A percentile compares a stretch with the other conserved stretches of the same genome.
Conservation (phyloP, 2,113 vertebrate genomes). For the Pan troglodytes region NHGRI_mPanTro3-v2.1_pri NC_072401.2:119044501-119045000, state of each 20-base stretch:
- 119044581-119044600: not conserved
- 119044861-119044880: not conserved
- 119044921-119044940: not conserved
- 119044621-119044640: not conserved
- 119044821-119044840: not conserved
- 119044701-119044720: not conserved
- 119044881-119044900: not conserved
- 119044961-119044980: not conserved
- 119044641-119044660: not conserved
- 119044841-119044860: not conserved
- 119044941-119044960: not conserved
- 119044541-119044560: not conserved
- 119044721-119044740: not conserved
- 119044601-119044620: not conserved
- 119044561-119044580: not conserved
- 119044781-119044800: not conserved
- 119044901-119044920: not conserved
- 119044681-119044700: not conserved
- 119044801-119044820: not conserved
- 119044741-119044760: not conserved
- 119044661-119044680: not conserved
- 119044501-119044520: not conserved
- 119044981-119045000: not conserved
- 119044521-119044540: not conserved
- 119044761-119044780: not conserved